Percentiles rank a stretch among this genome's conserved stretches.
These are phyloP conservation scores for Lophura nycthemera DNA, from an alignment of 2,113 vertebrate genomes.

Conservation along the genomic window DNA sequence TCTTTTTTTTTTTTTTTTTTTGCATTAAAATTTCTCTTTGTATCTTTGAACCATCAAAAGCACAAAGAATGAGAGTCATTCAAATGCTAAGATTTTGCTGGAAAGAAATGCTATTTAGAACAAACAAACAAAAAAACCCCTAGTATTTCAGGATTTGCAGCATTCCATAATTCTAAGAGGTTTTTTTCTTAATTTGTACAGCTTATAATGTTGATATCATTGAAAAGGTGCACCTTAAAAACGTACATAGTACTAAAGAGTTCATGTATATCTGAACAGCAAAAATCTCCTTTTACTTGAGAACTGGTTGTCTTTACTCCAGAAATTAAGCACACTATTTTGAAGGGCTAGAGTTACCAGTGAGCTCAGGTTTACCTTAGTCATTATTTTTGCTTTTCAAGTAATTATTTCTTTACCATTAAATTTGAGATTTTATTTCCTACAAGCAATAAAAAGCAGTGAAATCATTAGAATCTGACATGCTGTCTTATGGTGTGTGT, in stretches of 20 bases:
- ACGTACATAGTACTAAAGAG: not conserved
- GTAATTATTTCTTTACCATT: not conserved
- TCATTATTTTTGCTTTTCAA: slow-evolving; percentile 7
- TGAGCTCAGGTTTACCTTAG: not conserved
- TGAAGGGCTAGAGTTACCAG: not conserved
- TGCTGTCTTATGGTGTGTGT: not conserved
- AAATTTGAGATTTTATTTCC: not conserved
- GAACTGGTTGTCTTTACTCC: not conserved
- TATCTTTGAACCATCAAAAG: not conserved
- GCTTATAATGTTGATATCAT: not conserved
- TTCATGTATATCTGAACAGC: not conserved
- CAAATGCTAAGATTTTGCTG: not conserved
- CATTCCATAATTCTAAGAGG: not conserved
- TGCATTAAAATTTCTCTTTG: not conserved
- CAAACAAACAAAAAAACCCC: too few relatives aligned
- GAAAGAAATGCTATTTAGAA: not conserved
- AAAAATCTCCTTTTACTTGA: not conserved
- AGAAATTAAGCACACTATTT: not conserved
- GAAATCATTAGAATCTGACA: not conserved
- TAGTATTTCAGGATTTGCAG: not conserved
- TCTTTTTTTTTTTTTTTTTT: not conserved
- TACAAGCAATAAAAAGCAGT: not conserved
- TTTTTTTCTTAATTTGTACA: not conserved
- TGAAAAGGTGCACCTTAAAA: not conserved
- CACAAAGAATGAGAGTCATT: not conserved